Base-by-base conservation (phyloP, 2,888 invertebrate species). In the Melinaea marsaeus region DNA sequence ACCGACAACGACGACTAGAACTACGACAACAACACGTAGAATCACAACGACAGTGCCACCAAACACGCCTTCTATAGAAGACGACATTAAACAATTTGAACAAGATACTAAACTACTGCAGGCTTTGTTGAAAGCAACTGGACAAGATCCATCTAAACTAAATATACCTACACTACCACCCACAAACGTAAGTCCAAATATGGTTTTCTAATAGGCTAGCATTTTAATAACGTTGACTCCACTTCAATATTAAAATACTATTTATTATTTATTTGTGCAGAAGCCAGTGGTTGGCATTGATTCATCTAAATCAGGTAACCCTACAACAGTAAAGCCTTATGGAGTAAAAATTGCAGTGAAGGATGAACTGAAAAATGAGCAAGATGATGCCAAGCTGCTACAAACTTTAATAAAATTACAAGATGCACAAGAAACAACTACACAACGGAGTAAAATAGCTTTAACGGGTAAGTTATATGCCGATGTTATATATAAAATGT, bases 331-430 rank as follows among this genome's bases (percentile, higher is more conserved):
- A 47, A 83, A 80, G 69, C 82, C 88, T 64, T 86, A 79, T 61
- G 87, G 86, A 70, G 84, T 84, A 69, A 88, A 80, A 83, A 86
- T 84, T 75, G 85, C 78, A 73, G 84, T 86, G 66, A 84, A 81
- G 74, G 86, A 89, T 72, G 79, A 85, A 70, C 74, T 86, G 57
- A 84, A 79, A 71, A 88, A 74, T 75, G 78, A 82, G 47, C 83
- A 87, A 75, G 86, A 90, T 72, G 90, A 91, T 74, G 83, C 81
- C 46, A 81, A 86, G 75, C 79, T 90, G 77, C 79, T 90, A 80
- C 81, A 92, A 84, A 91, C 90, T 71, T 85, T 90, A 71, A 84
- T 90, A 73, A 88, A 88, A 78, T 82, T 88, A 65, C 90, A 90
- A 80, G 88, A 84, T 54, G 88, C 81, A 35, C 83, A 86, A 80